Evolutionary conservation across 2,888 invertebrate genomes (phyloP).

Genomic region (Vannuccia rotundouncinata): DNA sequence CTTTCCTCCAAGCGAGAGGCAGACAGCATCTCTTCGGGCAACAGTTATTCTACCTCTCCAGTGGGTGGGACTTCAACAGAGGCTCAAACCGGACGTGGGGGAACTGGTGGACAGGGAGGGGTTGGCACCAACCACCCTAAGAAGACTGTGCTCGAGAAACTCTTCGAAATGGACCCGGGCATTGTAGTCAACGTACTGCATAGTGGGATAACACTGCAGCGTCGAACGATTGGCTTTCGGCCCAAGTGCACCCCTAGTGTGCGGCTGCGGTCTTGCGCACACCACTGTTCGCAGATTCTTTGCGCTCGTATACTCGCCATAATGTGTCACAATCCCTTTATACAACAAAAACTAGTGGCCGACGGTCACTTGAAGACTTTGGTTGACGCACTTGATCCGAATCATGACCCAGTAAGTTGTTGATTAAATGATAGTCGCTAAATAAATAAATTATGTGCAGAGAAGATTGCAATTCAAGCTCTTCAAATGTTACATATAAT

Average conservation of each 20-base stretch:
- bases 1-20: background rate
- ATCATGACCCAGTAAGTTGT: conserved; percentile 63
- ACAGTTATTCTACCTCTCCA: background rate
- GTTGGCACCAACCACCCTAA: background rate
- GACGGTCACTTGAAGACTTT: conserved; percentile 62
- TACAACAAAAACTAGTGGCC: conserved; percentile 60
- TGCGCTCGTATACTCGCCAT: conserved; percentile 62
- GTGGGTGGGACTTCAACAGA: background rate
- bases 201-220: conserved; percentile 63
- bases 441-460: too few relatives aligned
- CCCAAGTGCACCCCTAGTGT: conserved; percentile 63
- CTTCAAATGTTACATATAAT: too few relatives aligned
- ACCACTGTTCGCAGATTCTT: conserved; percentile 63
- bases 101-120: background rate
- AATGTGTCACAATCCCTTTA: conserved; percentile 61
- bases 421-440: background rate
- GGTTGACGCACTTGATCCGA: conserved; percentile 63
- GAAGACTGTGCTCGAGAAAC: conserved; percentile 49
- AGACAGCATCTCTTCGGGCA: background rate
- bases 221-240: conserved; percentile 61
- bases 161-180: conserved; percentile 56
- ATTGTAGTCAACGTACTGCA: conserved; percentile 61
- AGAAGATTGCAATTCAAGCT: too few relatives aligned
- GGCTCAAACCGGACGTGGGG: background rate
- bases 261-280: conserved; percentile 62